Evolutionary conservation across 2,888 invertebrate species (phyloP), one percentile per base, ranked within the genome.

Genomic region (Theretra japonica): DNA sequence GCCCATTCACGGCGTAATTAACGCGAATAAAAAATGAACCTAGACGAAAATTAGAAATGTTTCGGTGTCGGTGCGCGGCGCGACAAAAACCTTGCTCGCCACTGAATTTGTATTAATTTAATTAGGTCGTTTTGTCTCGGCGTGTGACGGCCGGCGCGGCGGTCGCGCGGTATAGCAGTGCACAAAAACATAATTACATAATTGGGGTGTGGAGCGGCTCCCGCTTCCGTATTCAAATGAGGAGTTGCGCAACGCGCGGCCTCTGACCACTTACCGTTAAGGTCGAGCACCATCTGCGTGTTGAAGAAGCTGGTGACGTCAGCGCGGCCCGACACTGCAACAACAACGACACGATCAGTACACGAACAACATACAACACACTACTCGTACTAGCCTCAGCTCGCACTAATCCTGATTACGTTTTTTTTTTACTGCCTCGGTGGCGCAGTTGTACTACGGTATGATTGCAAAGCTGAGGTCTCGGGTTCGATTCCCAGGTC

Each of bases 281-380:
- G 92, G 89, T 94, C 93, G 87, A 94, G 89, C 86, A 93, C 89
- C 94, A 94, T 93, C 87, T 93, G 94, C 77, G 94, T 93, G 86
- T 93, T 91, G 92, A 92, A 93, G 88, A 83, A 94, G 84, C 89
- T 88, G 88, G 87, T 89, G 87, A 93, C 92, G 92, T 93, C 93
- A 82, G 92, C 92, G 87, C 93, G 94, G 79, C 90, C 91, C 85
- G 94, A 87, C 85, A 92, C 94, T 94, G 93, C 79, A 92, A 93
- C 90, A 90, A 88, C 74, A 83, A 77, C 77, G 11, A 69, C 21
- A 50, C 56, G 5, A n/a, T 41, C 58, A 17, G 17, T 4, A 25
- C 23, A 5, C 2, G 4, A 4, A 21, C 41, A 23, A 21, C 28
- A 8, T 6, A 60, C 60, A 6, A 21, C 60, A 33, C 17, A 19